Evolutionary conservation across 2,888 invertebrate genomes (phyloP), one percentile per base, ranked within the genome.

Genomic region (Drosophila picticornis): DNA sequence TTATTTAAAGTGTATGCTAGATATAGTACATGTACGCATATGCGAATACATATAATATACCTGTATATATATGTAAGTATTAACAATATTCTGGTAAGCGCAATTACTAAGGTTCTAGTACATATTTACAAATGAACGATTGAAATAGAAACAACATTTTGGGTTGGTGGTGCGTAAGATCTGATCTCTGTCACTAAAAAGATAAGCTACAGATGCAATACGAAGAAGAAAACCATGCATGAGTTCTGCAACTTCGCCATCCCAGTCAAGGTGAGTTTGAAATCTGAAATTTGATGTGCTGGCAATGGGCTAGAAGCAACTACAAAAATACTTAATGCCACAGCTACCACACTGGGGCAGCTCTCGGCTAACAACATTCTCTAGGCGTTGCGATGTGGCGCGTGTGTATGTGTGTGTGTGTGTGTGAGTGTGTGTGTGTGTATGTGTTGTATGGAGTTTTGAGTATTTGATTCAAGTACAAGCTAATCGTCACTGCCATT

Each of bases 91-190:
- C 62, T 74, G 61, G 64, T 74, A 74, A 77, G 79, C 81, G 79
- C 81, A 81, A 74, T 80, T 65, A 64, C 72, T 83, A 70, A 67
- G 70, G 66, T 70, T 87, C 81, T 74, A 80, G 75, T 87, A 76
- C 70, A 83, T 86, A 88, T 90, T 88, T 91, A 88, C 89, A 91
- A 86, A 85, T 81, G 77, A 89, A 80, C 72, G 61, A 65, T 70
- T 66, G 73, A 77, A 67, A 70, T 66, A 80, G 81, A 85, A 85
- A 90, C 89, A 88, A 81, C 81, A 66, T 78, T 67, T 77, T 79
- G 36, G 31, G 40, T 62, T 40, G 16, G 16, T 38, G 46, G 69
- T 58, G 75, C 59, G 13, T 29, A 56, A 59, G 70, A 64, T 63
- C 79, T 63, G 78, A 74, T 68, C 58, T 68, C 68, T 57, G 56